These are phyloP conservation scores for Galago senegalensis DNA, from an alignment of 2,797 vertebrate species.

Conservation along the genomic window DNA sequence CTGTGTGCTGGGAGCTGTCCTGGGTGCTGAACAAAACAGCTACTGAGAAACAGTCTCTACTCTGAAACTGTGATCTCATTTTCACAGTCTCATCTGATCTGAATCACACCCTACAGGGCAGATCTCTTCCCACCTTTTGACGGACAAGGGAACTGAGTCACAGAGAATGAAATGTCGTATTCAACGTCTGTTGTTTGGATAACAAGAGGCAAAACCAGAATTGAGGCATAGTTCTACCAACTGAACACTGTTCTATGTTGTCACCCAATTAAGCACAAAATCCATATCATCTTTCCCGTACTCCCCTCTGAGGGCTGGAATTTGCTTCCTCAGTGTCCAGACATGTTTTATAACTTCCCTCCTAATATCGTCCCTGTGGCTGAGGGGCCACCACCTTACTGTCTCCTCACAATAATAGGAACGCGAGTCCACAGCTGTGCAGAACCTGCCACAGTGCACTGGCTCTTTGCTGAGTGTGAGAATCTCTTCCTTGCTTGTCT, in stretches of 20 bases:
- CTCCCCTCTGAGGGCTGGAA: neutral
- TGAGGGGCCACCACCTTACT: neutral
- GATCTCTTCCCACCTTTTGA: neutral
- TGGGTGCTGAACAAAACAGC: neutral
- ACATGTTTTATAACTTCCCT: neutral
- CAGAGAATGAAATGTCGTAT: neutral
- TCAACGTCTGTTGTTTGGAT: neutral
- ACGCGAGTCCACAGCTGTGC: conserved; percentile 42
- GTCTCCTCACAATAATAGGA: neutral
- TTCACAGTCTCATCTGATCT: neutral
- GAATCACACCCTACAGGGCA: neutral
- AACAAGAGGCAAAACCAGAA: conserved; percentile 7
- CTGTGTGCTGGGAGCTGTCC: neutral
- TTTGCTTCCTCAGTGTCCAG: neutral
- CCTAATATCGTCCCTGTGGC: neutral
- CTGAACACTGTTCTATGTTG: neutral
- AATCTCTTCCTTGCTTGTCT: conserved; percentile 81
- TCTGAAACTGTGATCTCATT: neutral
- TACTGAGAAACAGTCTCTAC: neutral
- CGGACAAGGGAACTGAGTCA: conserved; percentile 2
- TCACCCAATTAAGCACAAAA: neutral
- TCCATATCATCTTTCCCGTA: neutral
- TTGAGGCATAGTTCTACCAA: neutral
- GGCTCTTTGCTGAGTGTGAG: conserved; percentile 81
- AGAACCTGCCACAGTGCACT: conserved; percentile 71